Evolutionary conservation across 2,888 invertebrate genomes (phyloP), one percentile per base, ranked within the genome.

Genomic region (Seira sanloemensis): DNA sequence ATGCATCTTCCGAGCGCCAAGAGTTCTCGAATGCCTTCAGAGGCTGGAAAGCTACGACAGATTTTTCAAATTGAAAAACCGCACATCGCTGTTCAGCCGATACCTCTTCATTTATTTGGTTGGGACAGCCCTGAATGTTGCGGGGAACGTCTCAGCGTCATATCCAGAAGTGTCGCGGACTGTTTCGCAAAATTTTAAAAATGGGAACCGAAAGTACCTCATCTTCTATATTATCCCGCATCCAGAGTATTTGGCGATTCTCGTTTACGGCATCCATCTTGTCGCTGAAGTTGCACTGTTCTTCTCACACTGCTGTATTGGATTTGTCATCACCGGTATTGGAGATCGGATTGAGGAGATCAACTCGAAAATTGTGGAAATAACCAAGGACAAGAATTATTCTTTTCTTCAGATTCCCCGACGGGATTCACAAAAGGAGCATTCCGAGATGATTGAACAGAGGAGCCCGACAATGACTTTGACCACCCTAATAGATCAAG

Each of bases 111-210:
- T 72, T 19, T 85, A 81, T 26, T 46, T 85, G 46, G 19, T 85
- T 27, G 80, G 80, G n/a, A 68, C 80, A 0, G 37, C 68, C n/a
- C 54, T 81, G 2, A 85, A 85, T 65, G 77, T 72, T 24, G 27
- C 81, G 19, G 85, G 85, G n/a, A 85, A 85, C 26, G 65, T 85
- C 24, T 73, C 50, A 0, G 85, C 77, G 16, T 58, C 80, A 4
- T 73, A 25, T 46, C 21, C 37, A 23, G 77, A 77, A 73, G 62
- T 66, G 62, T 27, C 25, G 71, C 23, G 50, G 5, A 23, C 54
- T 16, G 65, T 81, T 4, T 16, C 18, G 9, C 21, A 37, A 46
- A 76, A 77, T 26, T 74, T 50, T 18, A 24, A 0, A 1, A 2
- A 18, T 1, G 25, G 23, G 5, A 62, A 18, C 2, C 2, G 21